Evolutionary conservation across 2,113 vertebrate genomes (phyloP).

Genomic region (Phainopepla nitens): DNA sequence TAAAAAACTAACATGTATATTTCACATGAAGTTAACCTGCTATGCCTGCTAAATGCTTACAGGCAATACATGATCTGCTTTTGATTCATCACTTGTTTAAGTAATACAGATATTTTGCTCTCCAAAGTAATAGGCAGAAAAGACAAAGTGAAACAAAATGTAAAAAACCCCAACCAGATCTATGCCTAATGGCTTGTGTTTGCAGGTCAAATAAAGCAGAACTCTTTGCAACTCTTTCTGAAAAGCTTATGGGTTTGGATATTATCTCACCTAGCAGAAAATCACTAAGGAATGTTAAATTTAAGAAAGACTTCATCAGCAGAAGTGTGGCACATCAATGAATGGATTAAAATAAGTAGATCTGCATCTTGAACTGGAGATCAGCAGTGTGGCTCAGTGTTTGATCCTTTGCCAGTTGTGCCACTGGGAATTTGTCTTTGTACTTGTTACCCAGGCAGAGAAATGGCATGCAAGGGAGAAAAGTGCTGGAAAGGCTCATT

Average conservation of each 20-base stretch:
- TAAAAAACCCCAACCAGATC: neutral
- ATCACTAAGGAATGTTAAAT: neutral
- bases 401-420: neutral
- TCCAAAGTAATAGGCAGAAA: neutral
- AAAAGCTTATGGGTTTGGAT: neutral
- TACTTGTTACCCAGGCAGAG: constrained; percentile 21
- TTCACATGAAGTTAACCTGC: neutral
- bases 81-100: neutral
- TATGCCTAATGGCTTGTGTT: neutral
- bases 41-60: neutral
- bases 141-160: neutral
- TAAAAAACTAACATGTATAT: neutral
- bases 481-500: neutral
- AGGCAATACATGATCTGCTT: neutral
- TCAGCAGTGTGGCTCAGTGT: neutral
- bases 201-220: neutral
- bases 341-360: neutral
- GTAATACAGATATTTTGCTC: neutral
- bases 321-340: neutral
- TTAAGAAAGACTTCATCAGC: neutral
- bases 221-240: neutral
- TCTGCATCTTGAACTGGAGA: neutral
- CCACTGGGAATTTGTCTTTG: neutral
- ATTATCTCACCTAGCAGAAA: neutral
- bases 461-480: neutral